A percentile compares a stretch with the other conserved stretches of the same genome.
phyloP scores from a whole-genome alignment of 2,797 vertebrate genomes.

The Erethizon dorsatum region DNA sequence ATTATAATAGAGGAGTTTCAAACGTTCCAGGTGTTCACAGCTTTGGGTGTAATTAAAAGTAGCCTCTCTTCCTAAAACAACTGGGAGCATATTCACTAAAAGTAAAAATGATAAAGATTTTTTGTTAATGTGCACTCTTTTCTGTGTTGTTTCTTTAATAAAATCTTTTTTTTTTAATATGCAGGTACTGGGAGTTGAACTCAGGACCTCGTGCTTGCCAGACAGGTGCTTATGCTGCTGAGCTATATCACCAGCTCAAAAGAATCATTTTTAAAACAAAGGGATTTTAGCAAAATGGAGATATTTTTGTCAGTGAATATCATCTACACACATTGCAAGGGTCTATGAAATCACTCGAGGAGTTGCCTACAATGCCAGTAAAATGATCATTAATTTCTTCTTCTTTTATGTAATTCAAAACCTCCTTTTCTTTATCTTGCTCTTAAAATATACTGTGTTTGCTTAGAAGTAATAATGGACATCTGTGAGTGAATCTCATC shows the following conservation, averaged over 20 bases:
- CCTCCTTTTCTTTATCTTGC: not conserved
- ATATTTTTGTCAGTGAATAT: not conserved
- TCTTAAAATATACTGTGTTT: constrained; percentile 28
- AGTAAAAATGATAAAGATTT: not conserved
- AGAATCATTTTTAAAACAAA: constrained; percentile 47
- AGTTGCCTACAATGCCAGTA: not conserved
- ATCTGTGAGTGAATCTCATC: not conserved
- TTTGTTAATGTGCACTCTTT: not conserved
- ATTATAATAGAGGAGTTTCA: not conserved
- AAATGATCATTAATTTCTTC: not conserved
- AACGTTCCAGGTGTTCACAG: not conserved
- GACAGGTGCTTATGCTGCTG: too few species aligned
- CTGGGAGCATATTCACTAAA: not conserved
- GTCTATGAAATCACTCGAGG: not conserved
- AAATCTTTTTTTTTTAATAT: not conserved
- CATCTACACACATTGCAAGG: not conserved
- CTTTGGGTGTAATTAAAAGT: not conserved
- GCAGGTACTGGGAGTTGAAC: too few species aligned
- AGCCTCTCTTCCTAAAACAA: not conserved
- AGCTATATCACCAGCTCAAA: too few species aligned
- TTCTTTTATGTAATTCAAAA: not conserved
- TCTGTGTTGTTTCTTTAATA: constrained; percentile 37
- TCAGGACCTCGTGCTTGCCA: too few species aligned
- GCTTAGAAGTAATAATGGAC: constrained; percentile 6
- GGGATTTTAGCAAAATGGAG: not conserved